Percentiles rank a stretch among this genome's conserved stretches.
Conservation (phyloP, 2,888 invertebrate species). For the Hirudinaria manillensis region DNA sequence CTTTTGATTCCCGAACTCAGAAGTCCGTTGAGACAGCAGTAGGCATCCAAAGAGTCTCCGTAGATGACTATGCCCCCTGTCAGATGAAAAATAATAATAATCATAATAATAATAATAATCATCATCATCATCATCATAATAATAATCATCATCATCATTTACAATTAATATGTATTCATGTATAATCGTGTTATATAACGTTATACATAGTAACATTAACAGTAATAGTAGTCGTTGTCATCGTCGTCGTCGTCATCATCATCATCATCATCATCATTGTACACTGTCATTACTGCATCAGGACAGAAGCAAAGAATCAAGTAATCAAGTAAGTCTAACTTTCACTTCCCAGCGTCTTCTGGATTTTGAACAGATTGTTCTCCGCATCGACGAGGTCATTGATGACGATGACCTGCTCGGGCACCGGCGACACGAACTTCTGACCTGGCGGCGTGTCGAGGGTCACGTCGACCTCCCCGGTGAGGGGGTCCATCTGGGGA, state of each 20-base stretch:
- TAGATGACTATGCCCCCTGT: slow-evolving; percentile 60
- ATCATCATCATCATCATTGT: too few species aligned
- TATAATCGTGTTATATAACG: too few species aligned
- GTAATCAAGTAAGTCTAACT: too few species aligned
- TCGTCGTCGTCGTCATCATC: too few species aligned
- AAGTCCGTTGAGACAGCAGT: slow-evolving; percentile 64
- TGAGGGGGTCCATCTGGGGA: slow-evolving; percentile 44
- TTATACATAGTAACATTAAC: too few species aligned
- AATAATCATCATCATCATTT: background rate
- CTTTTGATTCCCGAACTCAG: slow-evolving; percentile 61
- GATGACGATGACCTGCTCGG: background rate
- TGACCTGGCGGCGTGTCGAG: slow-evolving; percentile 2
- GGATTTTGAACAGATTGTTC: background rate
- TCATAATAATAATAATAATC: background rate
- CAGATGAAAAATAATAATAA: too few species aligned
- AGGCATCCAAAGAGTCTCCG: slow-evolving; percentile 64
- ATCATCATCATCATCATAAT: background rate
- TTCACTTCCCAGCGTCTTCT: background rate
- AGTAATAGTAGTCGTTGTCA: too few species aligned
- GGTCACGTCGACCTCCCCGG: slow-evolving; percentile 36
- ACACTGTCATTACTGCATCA: too few species aligned
- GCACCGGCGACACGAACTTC: background rate
- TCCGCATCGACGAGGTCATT: background rate
- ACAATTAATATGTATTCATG: too few species aligned
- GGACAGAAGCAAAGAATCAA: too few species aligned